Evolutionary conservation across 2,888 invertebrate species (phyloP).

Genomic region (Trachelus iudaicus): DNA sequence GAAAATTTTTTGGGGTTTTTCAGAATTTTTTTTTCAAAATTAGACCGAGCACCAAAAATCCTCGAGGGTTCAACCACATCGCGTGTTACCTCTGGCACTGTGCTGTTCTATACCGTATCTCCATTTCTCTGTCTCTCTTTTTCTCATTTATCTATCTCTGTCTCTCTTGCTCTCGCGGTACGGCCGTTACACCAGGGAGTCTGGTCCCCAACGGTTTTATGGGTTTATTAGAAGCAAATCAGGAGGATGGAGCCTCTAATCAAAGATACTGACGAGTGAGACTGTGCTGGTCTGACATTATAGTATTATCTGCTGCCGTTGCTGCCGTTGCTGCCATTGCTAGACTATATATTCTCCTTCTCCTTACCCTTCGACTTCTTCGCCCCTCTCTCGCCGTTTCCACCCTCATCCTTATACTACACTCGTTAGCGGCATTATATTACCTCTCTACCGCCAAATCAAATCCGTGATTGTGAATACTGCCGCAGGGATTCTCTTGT

Average conservation of each 20-base stretch:
- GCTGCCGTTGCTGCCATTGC: slow-evolving; percentile 1
- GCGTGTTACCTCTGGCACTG: not conserved
- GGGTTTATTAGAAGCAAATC: slow-evolving; percentile 63
- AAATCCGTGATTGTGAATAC: slow-evolving; percentile 53
- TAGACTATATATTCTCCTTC: slow-evolving; percentile 24
- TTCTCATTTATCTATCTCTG: slow-evolving; percentile 20
- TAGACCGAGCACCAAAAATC: not conserved
- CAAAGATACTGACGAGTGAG: slow-evolving; percentile 60
- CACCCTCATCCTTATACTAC: slow-evolving; percentile 45
- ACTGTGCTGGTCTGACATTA: slow-evolving; percentile 55
- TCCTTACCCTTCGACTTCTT: slow-evolving; percentile 22
- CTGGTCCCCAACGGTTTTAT: slow-evolving; percentile 46
- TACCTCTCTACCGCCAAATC: slow-evolving; percentile 49
- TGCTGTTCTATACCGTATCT: not conserved
- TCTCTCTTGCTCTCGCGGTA: not conserved
- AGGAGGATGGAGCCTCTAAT: slow-evolving; percentile 60
- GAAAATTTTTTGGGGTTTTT: not conserved
- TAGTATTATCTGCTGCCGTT: slow-evolving; percentile 47
- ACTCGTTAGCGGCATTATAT: slow-evolving; percentile 61
- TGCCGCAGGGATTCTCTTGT: slow-evolving; percentile 15
- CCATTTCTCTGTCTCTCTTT: slow-evolving; percentile 3
- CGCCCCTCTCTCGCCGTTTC: slow-evolving; percentile 32
- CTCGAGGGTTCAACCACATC: not conserved
- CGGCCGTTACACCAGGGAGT: slow-evolving; percentile 14
- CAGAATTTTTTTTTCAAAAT: not conserved